Conservation (phyloP, 2,113 vertebrate genomes). For the Rafetus swinhoei region DNA sequence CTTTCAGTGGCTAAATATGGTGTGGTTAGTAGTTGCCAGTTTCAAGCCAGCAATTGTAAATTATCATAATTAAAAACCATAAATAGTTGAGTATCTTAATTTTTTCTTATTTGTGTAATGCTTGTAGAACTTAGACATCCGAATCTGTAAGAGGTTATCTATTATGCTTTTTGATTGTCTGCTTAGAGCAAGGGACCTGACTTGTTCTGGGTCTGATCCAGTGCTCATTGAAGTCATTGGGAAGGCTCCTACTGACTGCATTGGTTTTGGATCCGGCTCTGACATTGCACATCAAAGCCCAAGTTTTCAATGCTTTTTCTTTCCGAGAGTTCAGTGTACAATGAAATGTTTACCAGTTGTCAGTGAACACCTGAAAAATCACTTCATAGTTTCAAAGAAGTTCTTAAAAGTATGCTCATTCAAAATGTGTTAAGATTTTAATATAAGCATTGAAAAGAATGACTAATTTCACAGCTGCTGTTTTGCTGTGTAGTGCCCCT, state of each 20-base stretch:
- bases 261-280: background rate
- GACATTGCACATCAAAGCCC: background rate
- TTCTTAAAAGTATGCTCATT: background rate
- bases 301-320: background rate
- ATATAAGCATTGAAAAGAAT: background rate
- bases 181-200: background rate
- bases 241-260: background rate
- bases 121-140: background rate
- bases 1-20: background rate
- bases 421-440: background rate
- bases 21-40: background rate
- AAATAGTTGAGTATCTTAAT: background rate
- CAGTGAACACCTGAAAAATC: background rate
- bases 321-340: background rate
- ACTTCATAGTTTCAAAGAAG: background rate
- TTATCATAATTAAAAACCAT: background rate
- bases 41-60: background rate
- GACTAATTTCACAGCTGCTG: background rate
- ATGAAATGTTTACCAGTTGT: background rate
- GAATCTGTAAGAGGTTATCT: background rate
- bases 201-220: background rate
- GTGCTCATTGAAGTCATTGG: background rate
- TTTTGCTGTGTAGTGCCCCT: background rate
- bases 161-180: background rate
- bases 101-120: background rate